phyloP scores from a whole-genome alignment of 2,113 vertebrate species.

The Salvator merianae region DNA sequence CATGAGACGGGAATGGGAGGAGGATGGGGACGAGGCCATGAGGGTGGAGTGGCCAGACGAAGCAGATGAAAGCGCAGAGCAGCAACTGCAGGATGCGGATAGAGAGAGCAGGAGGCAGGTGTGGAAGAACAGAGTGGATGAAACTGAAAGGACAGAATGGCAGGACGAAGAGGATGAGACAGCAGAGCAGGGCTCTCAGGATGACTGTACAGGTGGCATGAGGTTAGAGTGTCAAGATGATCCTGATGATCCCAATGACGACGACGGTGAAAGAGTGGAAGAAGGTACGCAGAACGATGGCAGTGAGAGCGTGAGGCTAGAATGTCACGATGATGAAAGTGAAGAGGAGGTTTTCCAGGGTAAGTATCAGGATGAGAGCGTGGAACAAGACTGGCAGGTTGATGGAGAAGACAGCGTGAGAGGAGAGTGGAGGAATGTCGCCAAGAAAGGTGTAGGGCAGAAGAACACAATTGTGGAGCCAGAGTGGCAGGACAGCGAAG shows the following conservation, averaged over 20 bases:
- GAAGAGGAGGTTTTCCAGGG: background rate
- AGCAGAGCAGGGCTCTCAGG: background rate
- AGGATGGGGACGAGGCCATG: background rate
- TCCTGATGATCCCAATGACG: background rate
- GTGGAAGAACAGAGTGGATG: background rate
- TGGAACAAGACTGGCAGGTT: background rate
- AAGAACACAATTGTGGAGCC: background rate
- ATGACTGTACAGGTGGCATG: background rate
- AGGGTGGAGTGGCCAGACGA: slow-evolving; percentile 15
- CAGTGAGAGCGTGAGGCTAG: background rate
- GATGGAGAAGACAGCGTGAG: background rate
- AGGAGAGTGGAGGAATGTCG: background rate
- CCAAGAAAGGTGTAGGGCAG: background rate
- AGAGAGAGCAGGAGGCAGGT: background rate
- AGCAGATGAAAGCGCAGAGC: background rate
- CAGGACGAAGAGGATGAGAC: background rate
- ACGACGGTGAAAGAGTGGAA: background rate
- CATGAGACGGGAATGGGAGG: slow-evolving; percentile 10
- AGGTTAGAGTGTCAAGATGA: slow-evolving; percentile 15
- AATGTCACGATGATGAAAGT: slow-evolving; percentile 7
- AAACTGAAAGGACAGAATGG: background rate
- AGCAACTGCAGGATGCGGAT: background rate
- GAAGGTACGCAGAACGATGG: background rate
- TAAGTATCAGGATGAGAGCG: background rate
- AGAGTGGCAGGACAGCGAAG: background rate